Percentiles rank a stretch among this genome's conserved stretches.
phyloP scores from a whole-genome alignment of 2,113 vertebrate species.

The Rhynchomys soricoides region DNA sequence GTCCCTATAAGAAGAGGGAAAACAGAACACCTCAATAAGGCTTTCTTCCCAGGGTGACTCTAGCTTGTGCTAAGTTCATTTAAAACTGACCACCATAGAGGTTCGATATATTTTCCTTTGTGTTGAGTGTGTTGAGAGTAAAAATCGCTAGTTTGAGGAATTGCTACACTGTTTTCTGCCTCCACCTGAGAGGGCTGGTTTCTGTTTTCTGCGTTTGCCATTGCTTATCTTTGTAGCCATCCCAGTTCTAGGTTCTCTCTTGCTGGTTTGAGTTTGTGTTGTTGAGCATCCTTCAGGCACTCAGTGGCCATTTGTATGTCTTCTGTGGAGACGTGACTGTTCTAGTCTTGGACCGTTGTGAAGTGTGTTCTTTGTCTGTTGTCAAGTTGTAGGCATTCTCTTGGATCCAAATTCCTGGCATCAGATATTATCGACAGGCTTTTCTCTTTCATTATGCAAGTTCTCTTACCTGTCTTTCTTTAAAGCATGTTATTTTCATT shows the following conservation, averaged over 20 bases:
- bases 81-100: not conserved
- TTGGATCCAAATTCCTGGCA: not conserved
- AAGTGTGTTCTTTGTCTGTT: not conserved
- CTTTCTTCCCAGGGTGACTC: not conserved
- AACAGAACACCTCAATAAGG: not conserved
- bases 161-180: not conserved
- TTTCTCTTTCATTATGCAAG: not conserved
- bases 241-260: not conserved
- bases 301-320: not conserved
- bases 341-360: not conserved
- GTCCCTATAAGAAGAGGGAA: not conserved
- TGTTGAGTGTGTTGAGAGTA: not conserved
- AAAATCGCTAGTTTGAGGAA: not conserved
- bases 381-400: not conserved
- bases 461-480: not conserved
- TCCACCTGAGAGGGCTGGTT: accelerated
- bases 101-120: not conserved
- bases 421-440: not conserved
- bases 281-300: not conserved
- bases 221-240: not conserved
- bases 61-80: not conserved
- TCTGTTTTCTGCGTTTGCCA: not conserved
- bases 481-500: not conserved
- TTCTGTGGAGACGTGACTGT: not conserved
- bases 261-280: too few relatives aligned